Evolutionary conservation across 2,113 vertebrate genomes (phyloP), one percentile per base, ranked within the genome.

Genomic region (Thryonomys swinderianus): DNA sequence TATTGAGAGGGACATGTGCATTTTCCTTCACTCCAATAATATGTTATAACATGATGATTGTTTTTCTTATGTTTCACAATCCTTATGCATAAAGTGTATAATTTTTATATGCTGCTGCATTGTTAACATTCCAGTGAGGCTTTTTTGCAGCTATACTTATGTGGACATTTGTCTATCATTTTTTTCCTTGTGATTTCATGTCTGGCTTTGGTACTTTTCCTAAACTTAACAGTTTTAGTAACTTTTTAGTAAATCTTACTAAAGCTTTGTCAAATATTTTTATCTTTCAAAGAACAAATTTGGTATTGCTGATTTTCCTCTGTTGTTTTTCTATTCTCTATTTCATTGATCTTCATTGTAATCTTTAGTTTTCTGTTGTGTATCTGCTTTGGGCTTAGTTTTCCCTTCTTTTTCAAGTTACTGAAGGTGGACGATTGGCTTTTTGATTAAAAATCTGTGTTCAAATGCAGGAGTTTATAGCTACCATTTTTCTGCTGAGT

Each of bases 331-430:
- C 48, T 73, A 11, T 55, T n/a, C 32, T 21, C 71, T 25, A 40
- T 21, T 79, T 73, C 71, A 48, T 59, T 55, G 80, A 53, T 62
- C 40, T 67, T 14, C 11, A 67, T 5, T 34, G 18, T 45, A 83
- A 91, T 57, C 9, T 55, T 62, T 42, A 27, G 42, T 21, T 7
- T 27, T 45, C 42, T 45, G 23, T 73, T 73, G 69, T 73, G 42
- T 25, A 62, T 62, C 85, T 25, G 23, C 16, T 67, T 78, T 13
- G 9, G 4, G 61, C 57, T 84, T 25, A 91, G 12, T 57, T 67
- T 73, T 6, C 42, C 76, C 40, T 12, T n/a, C 25, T 59, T 94
- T 91, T 91, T 81, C 32, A 45, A 91, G 45, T 83, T 91, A 76
- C 17, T 57, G 45, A 84, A 78, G 5, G 7, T 66, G 10, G 18